A percentile compares a stretch with the other conserved stretches of the same genome.
Evolutionary conservation across 2,888 invertebrate species (phyloP).

Genomic region (Calliopum simillimum): DNA sequence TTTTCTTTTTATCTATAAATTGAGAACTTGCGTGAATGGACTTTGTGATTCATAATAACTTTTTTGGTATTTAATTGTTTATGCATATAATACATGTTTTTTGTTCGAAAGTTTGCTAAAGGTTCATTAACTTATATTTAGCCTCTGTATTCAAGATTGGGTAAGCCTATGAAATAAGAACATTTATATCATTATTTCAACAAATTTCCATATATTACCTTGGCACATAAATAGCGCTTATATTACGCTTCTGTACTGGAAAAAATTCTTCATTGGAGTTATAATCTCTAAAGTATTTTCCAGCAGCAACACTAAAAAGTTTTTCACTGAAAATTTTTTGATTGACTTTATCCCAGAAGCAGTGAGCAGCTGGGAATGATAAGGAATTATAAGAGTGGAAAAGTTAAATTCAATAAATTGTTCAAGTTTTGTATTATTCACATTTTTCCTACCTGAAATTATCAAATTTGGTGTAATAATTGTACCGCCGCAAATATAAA

Average conservation of each 20-base stretch:
- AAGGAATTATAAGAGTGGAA: constrained; percentile 20
- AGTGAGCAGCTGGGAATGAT: constrained; percentile 47
- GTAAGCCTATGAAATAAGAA: too few species aligned
- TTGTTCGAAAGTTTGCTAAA: too few species aligned
- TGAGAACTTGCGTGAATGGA: too few species aligned
- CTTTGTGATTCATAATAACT: too few species aligned
- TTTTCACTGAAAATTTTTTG: constrained; percentile 24
- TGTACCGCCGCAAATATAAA: too few species aligned
- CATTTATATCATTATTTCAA: too few species aligned
- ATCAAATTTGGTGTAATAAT: constrained; percentile 44
- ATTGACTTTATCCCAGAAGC: constrained; percentile 47
- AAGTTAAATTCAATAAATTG: neutral
- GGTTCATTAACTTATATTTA: too few species aligned
- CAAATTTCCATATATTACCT: constrained; percentile 28
- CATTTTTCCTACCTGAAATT: constrained; percentile 35
- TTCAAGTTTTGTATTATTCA: neutral
- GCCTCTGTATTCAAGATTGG: too few species aligned
- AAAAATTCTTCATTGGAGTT: neutral
- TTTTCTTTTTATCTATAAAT: too few species aligned
- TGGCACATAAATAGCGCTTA: constrained; percentile 31
- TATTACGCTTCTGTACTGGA: constrained; percentile 14
- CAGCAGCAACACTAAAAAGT: constrained; percentile 44
- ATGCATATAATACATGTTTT: too few species aligned
- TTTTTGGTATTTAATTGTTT: too few species aligned
- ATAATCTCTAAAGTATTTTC: constrained; percentile 42